These are phyloP conservation scores for Drosophila melanosoma DNA, from an alignment of 2,888 invertebrate genomes.

Conservation along the genomic window DNA sequence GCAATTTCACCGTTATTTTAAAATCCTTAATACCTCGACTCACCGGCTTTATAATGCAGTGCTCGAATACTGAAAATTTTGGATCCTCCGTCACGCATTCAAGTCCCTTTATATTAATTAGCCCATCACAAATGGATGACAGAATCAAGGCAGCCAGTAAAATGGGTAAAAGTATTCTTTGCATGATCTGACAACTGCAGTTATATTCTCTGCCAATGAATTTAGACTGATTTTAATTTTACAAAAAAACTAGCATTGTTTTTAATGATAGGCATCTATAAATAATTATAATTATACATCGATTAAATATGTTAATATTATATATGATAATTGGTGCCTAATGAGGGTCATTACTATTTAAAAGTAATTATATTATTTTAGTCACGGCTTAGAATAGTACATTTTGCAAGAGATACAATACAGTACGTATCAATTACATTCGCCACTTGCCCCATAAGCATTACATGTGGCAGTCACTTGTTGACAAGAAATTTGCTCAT, in stretches of 20 bases:
- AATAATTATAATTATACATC: not conserved
- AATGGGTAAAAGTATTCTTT: not conserved
- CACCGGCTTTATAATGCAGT: not conserved
- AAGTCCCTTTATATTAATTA: not conserved
- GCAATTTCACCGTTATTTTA: not conserved
- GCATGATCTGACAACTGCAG: not conserved
- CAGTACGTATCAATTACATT: not conserved
- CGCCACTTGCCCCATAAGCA: not conserved
- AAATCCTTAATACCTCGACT: slow-evolving; percentile 5
- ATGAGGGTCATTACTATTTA: not conserved
- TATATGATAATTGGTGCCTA: not conserved
- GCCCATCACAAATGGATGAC: not conserved
- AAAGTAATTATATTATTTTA: not conserved
- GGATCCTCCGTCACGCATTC: not conserved
- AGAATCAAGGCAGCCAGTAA: not conserved
- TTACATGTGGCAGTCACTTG: slow-evolving; percentile 30
- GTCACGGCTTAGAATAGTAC: too few relatives aligned
- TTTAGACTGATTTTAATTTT: not conserved
- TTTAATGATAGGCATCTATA: not conserved
- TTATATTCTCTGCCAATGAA: not conserved
- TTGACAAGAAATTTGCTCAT: slow-evolving; percentile 35
- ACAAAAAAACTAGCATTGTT: not conserved
- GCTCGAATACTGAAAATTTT: rapidly evolving
- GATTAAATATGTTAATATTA: not conserved
- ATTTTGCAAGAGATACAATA: not conserved